A percentile compares a stretch with the other conserved stretches of the same genome.
phyloP scores from a whole-genome alignment of 2,888 invertebrate species.

The Drosophila aldrichi region DNA sequence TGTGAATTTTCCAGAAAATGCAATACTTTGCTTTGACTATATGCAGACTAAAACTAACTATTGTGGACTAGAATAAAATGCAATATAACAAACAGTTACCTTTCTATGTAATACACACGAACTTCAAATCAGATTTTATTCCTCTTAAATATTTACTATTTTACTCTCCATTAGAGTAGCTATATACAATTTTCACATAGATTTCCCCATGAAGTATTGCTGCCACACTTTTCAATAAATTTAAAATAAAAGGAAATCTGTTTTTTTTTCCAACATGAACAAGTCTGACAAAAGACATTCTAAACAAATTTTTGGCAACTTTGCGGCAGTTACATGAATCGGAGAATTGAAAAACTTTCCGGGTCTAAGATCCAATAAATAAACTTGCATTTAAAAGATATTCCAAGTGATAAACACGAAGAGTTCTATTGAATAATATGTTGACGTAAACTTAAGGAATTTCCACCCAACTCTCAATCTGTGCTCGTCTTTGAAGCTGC shows the following conservation, averaged over 20 bases:
- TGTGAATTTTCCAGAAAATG: not conserved
- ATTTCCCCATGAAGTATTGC: not conserved
- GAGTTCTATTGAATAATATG: constrained; percentile 33
- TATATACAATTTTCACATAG: not conserved
- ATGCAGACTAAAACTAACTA: not conserved
- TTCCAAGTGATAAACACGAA: constrained; percentile 28
- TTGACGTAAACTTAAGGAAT: constrained; percentile 36
- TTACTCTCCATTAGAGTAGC: too few relatives aligned
- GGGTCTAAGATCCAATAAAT: not conserved
- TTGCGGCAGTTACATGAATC: not conserved
- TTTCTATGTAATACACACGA: constrained; percentile 4
- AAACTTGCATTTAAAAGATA: constrained; percentile 11
- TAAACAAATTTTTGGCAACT: not conserved
- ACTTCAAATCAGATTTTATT: not conserved
- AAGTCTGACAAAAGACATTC: not conserved
- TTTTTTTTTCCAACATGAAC: too few relatives aligned
- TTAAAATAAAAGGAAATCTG: not conserved
- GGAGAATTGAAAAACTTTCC: constrained; percentile 16
- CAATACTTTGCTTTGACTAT: constrained; percentile 2
- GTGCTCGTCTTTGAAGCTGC: constrained; percentile 36
- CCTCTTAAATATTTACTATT: not conserved
- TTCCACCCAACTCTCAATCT: constrained; percentile 10
- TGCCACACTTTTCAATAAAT: not conserved
- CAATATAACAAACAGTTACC: too few relatives aligned
- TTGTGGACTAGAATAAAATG: not conserved